Evolutionary conservation across 1,140 invertebrate genomes (phyloP), one percentile per base, ranked within the genome.

Genomic region (Eumaeus atala): DNA sequence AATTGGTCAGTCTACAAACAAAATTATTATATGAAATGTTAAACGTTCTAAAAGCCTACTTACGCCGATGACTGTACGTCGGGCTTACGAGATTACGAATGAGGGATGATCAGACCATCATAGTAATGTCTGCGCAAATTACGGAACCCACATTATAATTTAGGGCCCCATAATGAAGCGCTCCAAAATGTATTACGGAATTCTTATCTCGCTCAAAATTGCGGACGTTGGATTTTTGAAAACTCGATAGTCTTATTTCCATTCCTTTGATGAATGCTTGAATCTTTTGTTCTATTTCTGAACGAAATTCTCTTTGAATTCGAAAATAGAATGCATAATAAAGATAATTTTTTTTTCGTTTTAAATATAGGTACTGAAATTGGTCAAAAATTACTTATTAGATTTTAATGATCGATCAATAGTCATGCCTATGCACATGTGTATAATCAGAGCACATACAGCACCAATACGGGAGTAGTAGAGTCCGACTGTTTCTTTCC

Each of bases 161-260:
- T 44, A 44, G 40, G 40, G 14, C 40, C 40, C 14, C 12, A 9
- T 44, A 44, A 44, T 44, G 40, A 44, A 44, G 40, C 38, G 10
- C 3, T 11, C 36, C 36, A 6, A 14, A 14, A 14, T 12, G 38
- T 40, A 40, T n/a, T 37, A 37, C 35, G 5, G 16, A 44, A 44
- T 9, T 44, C 40, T 44, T 44, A 44, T 44, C 40, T 2, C 14
- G 17, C 12, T 9, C 40, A 44, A 44, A 44, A 44, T 16, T 12
- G 40, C 16, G 14, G 40, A 44, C 40, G 17, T 44, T 28, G 21
- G 21, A 28, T 28, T 28, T 44, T 44, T 17, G 14, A 44, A 44
- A 44, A 40, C 38, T 40, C 40, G 17, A 44, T 44, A 44, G 40
- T 44, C 40, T 44, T 44, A 44, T 44, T 44, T 44, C 40, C 40